These are phyloP conservation scores for Pimephales promelas DNA, from an alignment of 2,113 vertebrate genomes.

Conservation along the genomic window DNA sequence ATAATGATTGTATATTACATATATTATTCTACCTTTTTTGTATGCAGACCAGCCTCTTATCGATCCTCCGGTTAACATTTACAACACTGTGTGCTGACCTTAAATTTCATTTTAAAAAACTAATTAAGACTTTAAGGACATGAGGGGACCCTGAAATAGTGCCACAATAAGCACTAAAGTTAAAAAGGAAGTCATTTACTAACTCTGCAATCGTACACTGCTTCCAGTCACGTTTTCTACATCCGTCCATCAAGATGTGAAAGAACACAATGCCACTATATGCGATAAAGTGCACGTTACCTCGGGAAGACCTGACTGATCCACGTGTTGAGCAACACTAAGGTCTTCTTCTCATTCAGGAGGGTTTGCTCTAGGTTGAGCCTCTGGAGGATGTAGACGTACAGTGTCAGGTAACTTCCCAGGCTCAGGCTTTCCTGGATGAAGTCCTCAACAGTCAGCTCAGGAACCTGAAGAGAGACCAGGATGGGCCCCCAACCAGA, in stretches of 20 bases:
- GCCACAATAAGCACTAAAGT: background rate
- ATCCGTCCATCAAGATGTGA: background rate
- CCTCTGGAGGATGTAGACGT: slow-evolving; percentile 89
- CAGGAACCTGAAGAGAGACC: slow-evolving; percentile 93
- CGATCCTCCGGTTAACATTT: too few species aligned
- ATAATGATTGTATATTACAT: too few species aligned
- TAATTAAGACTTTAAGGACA: too few species aligned
- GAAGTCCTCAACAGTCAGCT: slow-evolving; percentile 93
- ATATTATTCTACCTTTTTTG: too few species aligned
- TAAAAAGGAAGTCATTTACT: background rate
- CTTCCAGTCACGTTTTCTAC: background rate
- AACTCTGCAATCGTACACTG: background rate
- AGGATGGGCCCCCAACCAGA: slow-evolving; percentile 93
- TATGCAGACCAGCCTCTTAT: too few species aligned
- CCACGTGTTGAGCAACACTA: slow-evolving; percentile 88
- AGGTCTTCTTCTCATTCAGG: slow-evolving; percentile 84
- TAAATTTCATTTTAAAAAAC: too few species aligned
- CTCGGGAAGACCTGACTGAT: slow-evolving; percentile 88
- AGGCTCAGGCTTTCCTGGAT: slow-evolving; percentile 89
- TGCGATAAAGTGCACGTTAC: slow-evolving; percentile 63
- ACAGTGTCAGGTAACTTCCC: slow-evolving; percentile 91
- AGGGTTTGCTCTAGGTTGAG: slow-evolving; percentile 88
- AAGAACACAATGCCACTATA: background rate
- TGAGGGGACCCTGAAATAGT: background rate
- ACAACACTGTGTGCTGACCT: too few species aligned